These are phyloP conservation scores for Euglossa dilemma DNA, from an alignment of 1,140 invertebrate genomes.

Conservation along the genomic window DNA sequence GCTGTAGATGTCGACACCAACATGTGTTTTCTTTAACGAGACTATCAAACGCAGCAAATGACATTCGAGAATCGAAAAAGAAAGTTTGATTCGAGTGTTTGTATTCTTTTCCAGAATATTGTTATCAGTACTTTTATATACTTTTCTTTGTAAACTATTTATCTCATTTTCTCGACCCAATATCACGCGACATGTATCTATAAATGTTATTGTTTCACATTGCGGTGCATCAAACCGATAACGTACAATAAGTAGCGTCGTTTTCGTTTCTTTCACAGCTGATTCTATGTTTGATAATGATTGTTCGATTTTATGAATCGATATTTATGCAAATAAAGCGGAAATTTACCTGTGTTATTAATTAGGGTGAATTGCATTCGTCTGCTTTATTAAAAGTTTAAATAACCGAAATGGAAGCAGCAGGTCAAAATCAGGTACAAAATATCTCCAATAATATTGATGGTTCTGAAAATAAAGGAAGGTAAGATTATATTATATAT, in stretches of 20 bases:
- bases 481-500: constrained; percentile 47
- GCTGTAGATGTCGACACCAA: constrained; percentile 24
- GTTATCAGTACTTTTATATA: neutral
- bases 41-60: constrained; percentile 8
- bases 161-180: neutral
- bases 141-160: neutral
- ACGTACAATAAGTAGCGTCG: constrained; percentile 26
- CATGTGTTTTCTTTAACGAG: constrained; percentile 21
- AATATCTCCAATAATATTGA: constrained; percentile 57
- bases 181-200: neutral
- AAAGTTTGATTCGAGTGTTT: neutral
- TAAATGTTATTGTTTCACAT: neutral
- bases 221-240: neutral
- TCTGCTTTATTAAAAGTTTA: neutral
- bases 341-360: neutral
- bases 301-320: neutral
- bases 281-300: constrained; percentile 24
- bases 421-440: constrained; percentile 63
- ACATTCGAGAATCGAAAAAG: constrained; percentile 13
- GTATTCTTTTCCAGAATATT: neutral
- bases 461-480: constrained; percentile 69
- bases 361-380: neutral
- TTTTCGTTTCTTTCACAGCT: constrained; percentile 30
- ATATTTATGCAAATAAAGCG: constrained; percentile 1
- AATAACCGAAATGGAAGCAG: constrained; percentile 67